Evolutionary conservation across 2,797 vertebrate genomes (phyloP), one percentile per base, ranked within the genome.

Genomic region (Catostomus latipinnis): DNA sequence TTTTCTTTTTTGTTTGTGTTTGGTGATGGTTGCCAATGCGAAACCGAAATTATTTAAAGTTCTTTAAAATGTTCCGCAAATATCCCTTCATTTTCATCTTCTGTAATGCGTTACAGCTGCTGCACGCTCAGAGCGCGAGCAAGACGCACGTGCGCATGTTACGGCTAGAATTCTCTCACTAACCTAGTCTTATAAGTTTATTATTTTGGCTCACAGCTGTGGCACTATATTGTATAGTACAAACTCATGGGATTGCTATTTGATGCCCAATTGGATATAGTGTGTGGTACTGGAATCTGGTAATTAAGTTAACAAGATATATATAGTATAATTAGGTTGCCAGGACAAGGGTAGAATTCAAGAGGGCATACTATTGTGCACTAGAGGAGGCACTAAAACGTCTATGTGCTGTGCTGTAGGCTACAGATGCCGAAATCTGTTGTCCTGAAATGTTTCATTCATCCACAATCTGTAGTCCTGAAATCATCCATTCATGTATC

Each of bases 61-160:
- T 54, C 60, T 11, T 0, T 34, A 34, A 61, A 34, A 61, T 7
- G 34, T 61, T 18, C 18, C 22, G 22, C 1, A 6, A 52, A 18
- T n/a, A 53, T 77, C 52, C 56, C 67, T 61, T 70, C 76, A 10
- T 48, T 58, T 14, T 22, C 14, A 4, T 60, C 18, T 8, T 12
- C 60, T 61, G 45, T 69, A 61, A 62, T 48, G 14, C 7, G 22
- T 10, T 53, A 62, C 57, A 78, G 56, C 57, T 78, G 67, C 76
- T 18, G 66, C 48, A n/a, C 53, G 13, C 16, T 67, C 18, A 52
- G 13, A 46, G 65, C 65, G 53, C 56, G 53, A 11, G 45, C 10
- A n/a, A 57, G 52, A 65, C 45, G 45, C 77, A 66, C 52, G 67
- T 78, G 76, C 67, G n/a, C 45, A 16, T 5, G 48, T 61, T 69